Percentiles rank a stretch among this genome's conserved stretches.
phyloP scores from a whole-genome alignment of 2,797 vertebrate genomes.

The Acanthis flammea region DNA sequence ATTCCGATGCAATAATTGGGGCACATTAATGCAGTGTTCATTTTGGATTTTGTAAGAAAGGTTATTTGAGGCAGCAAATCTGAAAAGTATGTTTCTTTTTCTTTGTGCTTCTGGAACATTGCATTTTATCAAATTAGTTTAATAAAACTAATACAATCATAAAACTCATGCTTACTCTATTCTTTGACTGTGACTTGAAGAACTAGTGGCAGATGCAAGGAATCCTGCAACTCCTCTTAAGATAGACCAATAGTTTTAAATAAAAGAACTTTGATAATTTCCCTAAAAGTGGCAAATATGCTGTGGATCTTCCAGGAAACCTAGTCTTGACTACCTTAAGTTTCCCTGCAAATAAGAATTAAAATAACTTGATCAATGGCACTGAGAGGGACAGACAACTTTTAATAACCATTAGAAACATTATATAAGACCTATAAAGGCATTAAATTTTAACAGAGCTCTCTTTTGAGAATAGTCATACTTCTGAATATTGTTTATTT shows the following conservation, averaged over 20 bases:
- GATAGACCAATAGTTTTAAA: neutral
- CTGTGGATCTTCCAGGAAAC: neutral
- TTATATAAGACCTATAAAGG: neutral
- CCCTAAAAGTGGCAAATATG: neutral
- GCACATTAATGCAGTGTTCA: neutral
- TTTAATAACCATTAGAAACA: neutral
- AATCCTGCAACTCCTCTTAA: neutral
- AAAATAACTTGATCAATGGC: neutral
- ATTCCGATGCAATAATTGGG: neutral
- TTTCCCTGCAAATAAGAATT: neutral
- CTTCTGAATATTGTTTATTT: neutral
- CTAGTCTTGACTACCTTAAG: neutral
- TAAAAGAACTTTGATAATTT: neutral
- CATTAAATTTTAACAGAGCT: neutral
- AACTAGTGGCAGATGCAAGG: neutral
- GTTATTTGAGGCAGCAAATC: neutral
- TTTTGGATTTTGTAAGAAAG: neutral
- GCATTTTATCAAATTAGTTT: conserved; percentile 1
- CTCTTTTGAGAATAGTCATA: neutral
- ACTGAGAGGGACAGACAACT: neutral
- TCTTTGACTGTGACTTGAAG: neutral
- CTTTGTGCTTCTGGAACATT: neutral
- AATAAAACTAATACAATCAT: neutral
- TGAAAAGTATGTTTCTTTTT: neutral
- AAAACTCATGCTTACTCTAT: neutral